Evolutionary conservation across 1,140 invertebrate genomes (phyloP), one percentile per base, ranked within the genome.

Genomic region (Whitmania pigra): DNA sequence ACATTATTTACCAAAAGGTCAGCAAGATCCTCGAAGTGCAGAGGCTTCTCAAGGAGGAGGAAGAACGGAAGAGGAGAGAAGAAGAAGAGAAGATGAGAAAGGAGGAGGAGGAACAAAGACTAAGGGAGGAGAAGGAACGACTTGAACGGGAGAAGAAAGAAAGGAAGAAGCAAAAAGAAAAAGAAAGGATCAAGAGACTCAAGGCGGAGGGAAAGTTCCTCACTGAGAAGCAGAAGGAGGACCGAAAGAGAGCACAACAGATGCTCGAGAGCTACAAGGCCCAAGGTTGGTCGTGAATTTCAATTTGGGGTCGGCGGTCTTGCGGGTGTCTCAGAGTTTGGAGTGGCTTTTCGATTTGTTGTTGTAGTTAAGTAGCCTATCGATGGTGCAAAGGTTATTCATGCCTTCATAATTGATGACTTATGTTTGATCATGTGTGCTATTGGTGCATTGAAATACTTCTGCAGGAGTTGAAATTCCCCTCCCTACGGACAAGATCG

Each of bases 161-260:
- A 77, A 88, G 87, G 74, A 93, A 93, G 79, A 98, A 97, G 79
- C 87, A 91, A 77, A 94, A 94, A 78, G 93, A 97, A 84, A 96
- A 96, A 77, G 93, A 96, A 78, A 87, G 89, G 73, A 93, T 91
- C 82, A 92, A 94, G 79, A 86, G 91, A 78, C 82, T 95, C 53
- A 97, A 96, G 80, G 90, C 90, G 29, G 93, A 97, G 85, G 94
- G 95, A 2, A 97, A 94, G 84, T 83, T 94, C 29, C 81, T 97
- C 49, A 94, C 93, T 7, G 86, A 89, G 0, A 94, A 94, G 82
- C 93, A 98, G 78, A 84, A 83, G 76, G 80, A 91, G 76, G 92
- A 93, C 75, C 86, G 89, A 74, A 89, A 90, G 0, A 85, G 92
- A 75, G 90, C 91, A 2, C 89, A 93, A 80, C 90, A 90, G 54